These are phyloP conservation scores for Umimayanthus chanpuru DNA, from an alignment of 92 coral and sea anemone species.

Conservation along the genomic window DNA sequence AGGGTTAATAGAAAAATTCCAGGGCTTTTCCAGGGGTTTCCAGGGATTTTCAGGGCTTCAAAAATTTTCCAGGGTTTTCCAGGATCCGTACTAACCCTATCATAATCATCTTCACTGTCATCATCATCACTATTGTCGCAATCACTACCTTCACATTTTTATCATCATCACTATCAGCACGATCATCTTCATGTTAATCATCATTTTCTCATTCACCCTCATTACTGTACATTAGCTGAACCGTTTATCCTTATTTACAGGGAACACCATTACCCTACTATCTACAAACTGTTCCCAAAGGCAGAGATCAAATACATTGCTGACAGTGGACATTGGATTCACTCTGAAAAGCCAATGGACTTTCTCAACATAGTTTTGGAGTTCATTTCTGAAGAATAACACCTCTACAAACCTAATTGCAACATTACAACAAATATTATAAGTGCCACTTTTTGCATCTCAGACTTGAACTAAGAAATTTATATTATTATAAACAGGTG, in stretches of 20 bases:
- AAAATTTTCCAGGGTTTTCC: too few relatives aligned
- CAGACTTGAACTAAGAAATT: too few relatives aligned
- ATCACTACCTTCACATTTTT: background rate
- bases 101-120: background rate
- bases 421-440: background rate
- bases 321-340: conserved; percentile 93
- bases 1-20: too few relatives aligned
- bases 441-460: too few relatives aligned
- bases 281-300: conserved; percentile 78
- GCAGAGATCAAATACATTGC: conserved; percentile 77
- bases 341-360: conserved; percentile 85
- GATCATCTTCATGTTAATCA: background rate
- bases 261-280: conserved; percentile 61
- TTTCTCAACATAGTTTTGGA: conserved; percentile 67
- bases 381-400: conserved; percentile 49
- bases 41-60: too few relatives aligned
- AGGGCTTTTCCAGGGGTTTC: too few relatives aligned
- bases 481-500: too few relatives aligned
- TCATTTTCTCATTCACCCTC: background rate
- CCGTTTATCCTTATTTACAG: conserved; percentile 30
- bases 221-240: background rate
- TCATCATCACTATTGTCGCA: background rate
- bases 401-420: background rate
- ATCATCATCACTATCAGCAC: background rate
- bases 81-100: too few relatives aligned